These are phyloP conservation scores for Spea bombifrons DNA, from an alignment of 2,113 vertebrate species.

Conservation along the genomic window DNA sequence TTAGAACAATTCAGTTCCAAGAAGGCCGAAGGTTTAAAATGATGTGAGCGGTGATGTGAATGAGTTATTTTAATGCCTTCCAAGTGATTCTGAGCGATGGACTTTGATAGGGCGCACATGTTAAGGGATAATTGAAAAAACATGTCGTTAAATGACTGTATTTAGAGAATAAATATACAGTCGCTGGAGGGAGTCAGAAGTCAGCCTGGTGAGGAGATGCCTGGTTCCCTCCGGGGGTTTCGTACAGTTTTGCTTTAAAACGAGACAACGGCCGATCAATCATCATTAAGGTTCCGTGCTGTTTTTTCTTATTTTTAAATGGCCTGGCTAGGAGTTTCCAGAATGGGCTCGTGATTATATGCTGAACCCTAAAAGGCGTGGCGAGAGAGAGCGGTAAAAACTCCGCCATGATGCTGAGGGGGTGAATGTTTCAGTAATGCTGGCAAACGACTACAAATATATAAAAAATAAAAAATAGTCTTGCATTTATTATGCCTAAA, in stretches of 20 bases:
- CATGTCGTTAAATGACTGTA: slow-evolving; percentile 65
- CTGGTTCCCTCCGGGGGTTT: slow-evolving; percentile 67
- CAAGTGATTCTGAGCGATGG: slow-evolving; percentile 73
- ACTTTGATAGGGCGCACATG: slow-evolving; percentile 69
- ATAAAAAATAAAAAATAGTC: too few species aligned
- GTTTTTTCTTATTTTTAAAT: slow-evolving; percentile 65
- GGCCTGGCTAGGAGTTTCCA: slow-evolving; percentile 52
- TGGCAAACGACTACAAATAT: too few species aligned
- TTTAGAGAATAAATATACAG: slow-evolving; percentile 75
- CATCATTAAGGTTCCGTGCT: slow-evolving; percentile 69
- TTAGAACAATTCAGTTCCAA: slow-evolving; percentile 60
- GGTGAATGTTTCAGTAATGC: too few species aligned
- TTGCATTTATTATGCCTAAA: too few species aligned
- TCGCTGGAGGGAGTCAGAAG: slow-evolving; percentile 69
- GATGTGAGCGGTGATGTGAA: slow-evolving; percentile 72
- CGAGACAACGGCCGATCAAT: slow-evolving; percentile 75
- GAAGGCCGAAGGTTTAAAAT: slow-evolving; percentile 66
- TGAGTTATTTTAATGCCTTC: slow-evolving; percentile 77
- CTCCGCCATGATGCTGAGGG: too few species aligned
- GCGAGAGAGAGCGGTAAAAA: too few species aligned
- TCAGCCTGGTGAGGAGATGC: slow-evolving; percentile 69
- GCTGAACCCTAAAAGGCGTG: too few species aligned
- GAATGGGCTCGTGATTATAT: slow-evolving; percentile 40
- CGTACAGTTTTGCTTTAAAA: slow-evolving; percentile 67
- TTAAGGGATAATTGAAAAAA: slow-evolving; percentile 76